Evolutionary conservation across 2,797 vertebrate species (phyloP), one percentile per base, ranked within the genome.

Genomic region (Bradypodion pumilum): DNA sequence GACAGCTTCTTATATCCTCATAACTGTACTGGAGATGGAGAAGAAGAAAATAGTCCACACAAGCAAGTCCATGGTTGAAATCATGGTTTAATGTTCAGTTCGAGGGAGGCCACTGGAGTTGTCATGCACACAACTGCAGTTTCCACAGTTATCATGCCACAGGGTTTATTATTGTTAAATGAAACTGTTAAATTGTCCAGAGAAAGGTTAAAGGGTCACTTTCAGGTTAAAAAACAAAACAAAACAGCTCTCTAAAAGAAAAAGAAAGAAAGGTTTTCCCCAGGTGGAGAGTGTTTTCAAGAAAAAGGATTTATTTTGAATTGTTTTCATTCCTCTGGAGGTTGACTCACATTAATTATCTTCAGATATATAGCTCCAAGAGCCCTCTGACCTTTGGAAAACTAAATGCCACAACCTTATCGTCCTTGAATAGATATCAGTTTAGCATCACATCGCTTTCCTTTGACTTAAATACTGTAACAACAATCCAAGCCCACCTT

Each of bases 181-280:
- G 15, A 3, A 56, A 16, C n/a, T n/a, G 19, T 56, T 19, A 56
- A 56, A n/a, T n/a, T 56, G 52, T 56, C 52, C 13, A 56, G 19
- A 56, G 52, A 19, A 56, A 21, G 16, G 52, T 56, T 56, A 68
- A 49, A 89, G 81, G 66, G 78, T 73, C 86, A 83, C 19, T 88
- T 46, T 80, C 78, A 63, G 65, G 81, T 76, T 70, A 87, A 85
- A 92, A 86, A 92, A 89, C 85, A 86, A 87, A 88, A 84, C 80
- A 60, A 78, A 37, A 21, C 29, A 86, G 40, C 19, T 82, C 74
- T 80, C 88, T 81, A 52, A 86, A 89, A 76, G 9, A 5, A 46
- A 46, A 46, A 46, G 5, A n/a, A n/a, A 46, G 85, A 82, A 85
- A 85, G 32, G 27, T 65, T 19, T 74, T 82, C 16, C 56, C 62